These are phyloP conservation scores for Athalia cordata DNA, from an alignment of 2,888 invertebrate genomes.

Conservation along the genomic window DNA sequence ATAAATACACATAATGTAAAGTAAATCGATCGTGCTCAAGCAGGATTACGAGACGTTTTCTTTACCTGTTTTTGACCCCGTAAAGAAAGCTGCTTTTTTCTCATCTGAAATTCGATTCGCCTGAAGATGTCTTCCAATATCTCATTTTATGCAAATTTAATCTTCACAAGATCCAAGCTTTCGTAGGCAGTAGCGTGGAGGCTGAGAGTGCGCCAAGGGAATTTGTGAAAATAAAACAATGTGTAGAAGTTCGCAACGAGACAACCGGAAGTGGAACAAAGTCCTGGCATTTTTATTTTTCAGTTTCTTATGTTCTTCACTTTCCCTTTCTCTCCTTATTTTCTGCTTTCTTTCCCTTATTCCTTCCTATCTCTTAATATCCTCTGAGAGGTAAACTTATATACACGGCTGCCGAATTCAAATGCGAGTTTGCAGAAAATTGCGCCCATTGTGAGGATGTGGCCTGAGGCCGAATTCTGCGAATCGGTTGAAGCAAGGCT, in stretches of 20 bases:
- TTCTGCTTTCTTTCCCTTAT: neutral
- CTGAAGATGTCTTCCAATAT: conserved; percentile 36
- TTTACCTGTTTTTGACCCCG: conserved; percentile 22
- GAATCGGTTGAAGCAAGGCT: conserved; percentile 12
- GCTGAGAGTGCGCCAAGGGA: conserved; percentile 37
- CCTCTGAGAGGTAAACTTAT: neutral
- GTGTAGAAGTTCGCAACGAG: neutral
- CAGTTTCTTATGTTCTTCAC: neutral
- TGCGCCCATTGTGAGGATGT: neutral
- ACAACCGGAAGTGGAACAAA: neutral
- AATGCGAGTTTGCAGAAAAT: conserved; percentile 6
- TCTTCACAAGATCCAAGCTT: conserved; percentile 17
- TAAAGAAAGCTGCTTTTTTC: conserved; percentile 35
- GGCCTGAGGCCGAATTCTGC: conserved; percentile 7
- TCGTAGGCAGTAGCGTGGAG: neutral
- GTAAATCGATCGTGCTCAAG: neutral
- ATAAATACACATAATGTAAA: neutral
- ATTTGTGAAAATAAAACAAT: conserved; percentile 25
- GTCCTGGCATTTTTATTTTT: neutral
- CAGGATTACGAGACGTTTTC: neutral
- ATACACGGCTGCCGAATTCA: neutral
- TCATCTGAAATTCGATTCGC: conserved; percentile 39
- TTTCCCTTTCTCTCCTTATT: neutral
- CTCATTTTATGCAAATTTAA: conserved; percentile 41
- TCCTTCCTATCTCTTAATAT: neutral